Evolutionary conservation across 1,140 invertebrate genomes (phyloP).

Genomic region (Sminthurinus signatus): DNA sequence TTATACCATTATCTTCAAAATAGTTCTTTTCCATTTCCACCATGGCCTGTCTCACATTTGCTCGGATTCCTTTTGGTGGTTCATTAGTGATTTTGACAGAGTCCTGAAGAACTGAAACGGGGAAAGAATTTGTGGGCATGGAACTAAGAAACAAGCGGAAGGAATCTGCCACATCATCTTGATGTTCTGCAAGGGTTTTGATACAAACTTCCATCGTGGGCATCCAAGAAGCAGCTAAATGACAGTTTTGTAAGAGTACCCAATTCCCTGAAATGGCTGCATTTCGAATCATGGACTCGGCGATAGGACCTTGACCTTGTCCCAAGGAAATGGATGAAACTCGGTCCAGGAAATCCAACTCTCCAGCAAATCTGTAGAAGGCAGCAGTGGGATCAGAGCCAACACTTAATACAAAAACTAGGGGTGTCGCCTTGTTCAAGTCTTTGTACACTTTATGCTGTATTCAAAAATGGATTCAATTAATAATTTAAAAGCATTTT

Average conservation of each 20-base stretch:
- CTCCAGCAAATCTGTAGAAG: conserved; percentile 69
- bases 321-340: conserved; percentile 80
- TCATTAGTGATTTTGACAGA: conserved; percentile 91
- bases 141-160: conserved; percentile 84
- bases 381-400: conserved; percentile 82
- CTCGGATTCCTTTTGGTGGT: conserved; percentile 73
- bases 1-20: conserved; percentile 68
- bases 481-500: too few relatives aligned
- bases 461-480: not conserved
- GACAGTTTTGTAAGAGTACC: conserved; percentile 50
- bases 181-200: conserved; percentile 59
- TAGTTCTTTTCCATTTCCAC: conserved; percentile 68
- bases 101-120: conserved; percentile 82
- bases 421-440: conserved; percentile 63
- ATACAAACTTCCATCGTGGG: conserved; percentile 62
- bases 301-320: conserved; percentile 80
- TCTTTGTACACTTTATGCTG: conserved; percentile 58
- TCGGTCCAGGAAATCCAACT: conserved; percentile 66
- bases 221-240: conserved; percentile 89
- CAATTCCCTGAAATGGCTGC: conserved; percentile 66
- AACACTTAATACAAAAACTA: conserved; percentile 84
- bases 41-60: conserved; percentile 70
- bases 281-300: conserved; percentile 68
- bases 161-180: conserved; percentile 54
- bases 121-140: conserved; percentile 77